A percentile compares a stretch with the other conserved stretches of the same genome.
phyloP scores from a whole-genome alignment of 2,797 vertebrate species.

The Pseudochromis fuscus region DNA sequence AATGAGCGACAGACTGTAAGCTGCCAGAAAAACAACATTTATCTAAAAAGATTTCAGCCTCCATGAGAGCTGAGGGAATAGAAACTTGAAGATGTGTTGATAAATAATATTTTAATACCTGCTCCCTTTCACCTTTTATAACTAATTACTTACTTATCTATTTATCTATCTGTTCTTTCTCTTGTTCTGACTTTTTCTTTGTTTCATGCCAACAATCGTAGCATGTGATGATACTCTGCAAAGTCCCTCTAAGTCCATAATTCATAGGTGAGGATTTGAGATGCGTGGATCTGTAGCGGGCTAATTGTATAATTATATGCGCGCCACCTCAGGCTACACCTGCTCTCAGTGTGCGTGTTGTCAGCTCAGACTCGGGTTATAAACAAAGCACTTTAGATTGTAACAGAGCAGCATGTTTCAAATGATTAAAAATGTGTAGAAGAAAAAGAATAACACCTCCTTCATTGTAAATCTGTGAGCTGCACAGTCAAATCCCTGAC shows the following conservation, averaged over 20 bases:
- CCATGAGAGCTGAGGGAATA: not conserved
- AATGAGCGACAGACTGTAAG: not conserved
- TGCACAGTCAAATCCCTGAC: slow-evolving; percentile 55
- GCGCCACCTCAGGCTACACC: slow-evolving; percentile 62
- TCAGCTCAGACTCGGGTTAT: slow-evolving; percentile 15
- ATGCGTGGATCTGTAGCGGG: slow-evolving; percentile 57
- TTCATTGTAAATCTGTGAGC: slow-evolving; percentile 42
- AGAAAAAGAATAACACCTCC: slow-evolving; percentile 7
- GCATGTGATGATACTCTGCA: slow-evolving; percentile 62
- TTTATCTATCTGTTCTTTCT: not conserved
- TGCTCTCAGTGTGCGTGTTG: slow-evolving; percentile 40
- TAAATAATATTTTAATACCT: too few relatives aligned
- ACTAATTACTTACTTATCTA: slow-evolving; percentile 3
- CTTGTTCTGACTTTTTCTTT: not conserved
- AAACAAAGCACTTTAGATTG: not conserved
- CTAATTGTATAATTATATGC: slow-evolving; percentile 73
- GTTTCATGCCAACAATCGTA: slow-evolving; percentile 8
- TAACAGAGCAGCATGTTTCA: slow-evolving; percentile 3
- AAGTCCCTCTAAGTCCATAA: slow-evolving; percentile 75
- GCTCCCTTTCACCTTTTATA: too few relatives aligned
- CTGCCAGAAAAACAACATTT: not conserved
- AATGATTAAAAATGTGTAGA: slow-evolving; percentile 18
- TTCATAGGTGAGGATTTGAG: slow-evolving; percentile 73
- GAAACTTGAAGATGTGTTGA: not conserved
- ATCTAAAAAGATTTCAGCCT: not conserved